Base-by-base conservation (phyloP, 1,140 invertebrate species). In the Eriosoma lanigerum region DNA sequence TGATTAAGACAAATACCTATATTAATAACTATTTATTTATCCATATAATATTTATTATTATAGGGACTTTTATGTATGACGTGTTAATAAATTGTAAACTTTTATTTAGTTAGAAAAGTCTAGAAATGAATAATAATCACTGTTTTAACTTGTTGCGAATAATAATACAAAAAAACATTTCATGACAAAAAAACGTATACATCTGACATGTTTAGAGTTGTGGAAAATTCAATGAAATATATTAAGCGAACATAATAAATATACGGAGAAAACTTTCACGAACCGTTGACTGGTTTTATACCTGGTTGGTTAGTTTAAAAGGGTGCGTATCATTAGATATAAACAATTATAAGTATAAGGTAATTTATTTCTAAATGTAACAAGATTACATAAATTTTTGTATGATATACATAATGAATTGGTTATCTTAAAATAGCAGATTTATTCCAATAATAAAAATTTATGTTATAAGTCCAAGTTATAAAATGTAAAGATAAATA, bases 181-280 rank as follows among this genome's bases (percentile, higher is more conserved):
- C 19, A 64, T 21, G 0, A 66, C 8, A 13, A 48, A 24, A 68
- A 68, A 26, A 2, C 1, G 21, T 46, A 46, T 5, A 19, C 13
- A 12, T n/a, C 66, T 9, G 66, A 68, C 52, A 5, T 19, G 48
- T 29, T 52, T 10, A n/a, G 68, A 29, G 46, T 50, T 29, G 46
- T 15, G 48, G 24, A 72, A 72, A 72, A 72, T 72, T 46, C 48
- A 50, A 72, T 72, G 46, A 72, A 72, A 72, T 19, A 76, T 17
- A 56, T 75, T 54, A 56, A 32, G 72, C 72, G 26, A 73, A 73
- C 48, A 26, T 38, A 50, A 73, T 73, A 73, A 73, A 54, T 54
- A 54, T 73, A 54, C 70, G 17, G 26, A 1, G 26, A 52, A 32
- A 75, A 56, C 29, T 75, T 56, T 75, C 52, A 17, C 12, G 29